Evolutionary conservation across 1,140 invertebrate genomes (phyloP), one percentile per base, ranked within the genome.

Genomic region (Muscidifurax raptorellus): DNA sequence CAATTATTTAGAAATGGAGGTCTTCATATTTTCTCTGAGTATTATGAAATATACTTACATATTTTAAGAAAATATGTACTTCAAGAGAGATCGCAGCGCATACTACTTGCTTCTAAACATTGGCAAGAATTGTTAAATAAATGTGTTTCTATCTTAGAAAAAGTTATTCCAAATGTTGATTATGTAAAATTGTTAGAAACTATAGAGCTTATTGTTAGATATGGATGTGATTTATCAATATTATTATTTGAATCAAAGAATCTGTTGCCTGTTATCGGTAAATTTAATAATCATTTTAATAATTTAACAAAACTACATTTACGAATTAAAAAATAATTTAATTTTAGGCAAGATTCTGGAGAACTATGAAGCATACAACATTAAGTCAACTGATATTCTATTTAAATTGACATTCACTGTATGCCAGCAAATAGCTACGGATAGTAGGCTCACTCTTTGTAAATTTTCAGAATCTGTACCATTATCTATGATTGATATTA

Each of bases 401-500:
- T 90, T 87, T 66, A 89, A 87, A 87, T 80, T 92, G 18, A 75
- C 86, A 27, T 86, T 82, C 64, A 87, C 84, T 27, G 76, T 91
- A 5, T 91, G 87, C 47, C 85, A 83, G 32, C 85, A 90, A 87
- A 89, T 91, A 22, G 88, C 84, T 2, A 88, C 83, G 18, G 91
- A 92, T 72, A 88, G 86, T 66, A 88, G 91, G 80, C 66, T 82
- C n/a, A 52, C 80, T 1, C 25, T 92, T 5, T 92, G 90, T 78
- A 85, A 88, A 78, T 91, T 92, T 81, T 88, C 88, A 18, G 91
- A 92, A 86, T 88, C 84, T 80, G 82, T 91, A 36, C 80, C 88
- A 3, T 87, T 87, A 27, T 64, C 67, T 22, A 80, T 91, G 25
- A 88, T 91, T 44, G 75, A 75, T 66, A 67, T 88, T 0, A 86